Percentiles rank a stretch among this genome's conserved stretches.
phyloP scores from a whole-genome alignment of 2,113 vertebrate genomes.

The Hassar affinis region DNA sequence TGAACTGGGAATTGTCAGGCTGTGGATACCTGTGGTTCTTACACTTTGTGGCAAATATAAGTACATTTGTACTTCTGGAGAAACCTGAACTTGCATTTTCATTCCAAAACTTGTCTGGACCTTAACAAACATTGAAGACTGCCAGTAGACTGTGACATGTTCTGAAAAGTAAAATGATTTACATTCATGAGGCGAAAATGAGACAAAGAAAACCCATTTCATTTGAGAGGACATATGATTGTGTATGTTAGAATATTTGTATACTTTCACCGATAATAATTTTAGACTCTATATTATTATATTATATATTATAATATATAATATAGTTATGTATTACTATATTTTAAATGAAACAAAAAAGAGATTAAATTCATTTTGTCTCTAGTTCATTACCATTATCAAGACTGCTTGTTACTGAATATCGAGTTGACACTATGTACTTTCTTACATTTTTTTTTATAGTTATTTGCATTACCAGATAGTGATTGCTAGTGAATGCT shows the following conservation, averaged over 20 bases:
- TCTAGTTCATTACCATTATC: background rate
- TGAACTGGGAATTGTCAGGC: background rate
- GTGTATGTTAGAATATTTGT: background rate
- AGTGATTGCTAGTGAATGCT: too few relatives aligned
- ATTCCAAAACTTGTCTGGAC: constrained; percentile 66
- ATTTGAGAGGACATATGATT: background rate
- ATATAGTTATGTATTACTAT: too few relatives aligned
- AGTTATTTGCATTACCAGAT: background rate
- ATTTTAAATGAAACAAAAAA: background rate
- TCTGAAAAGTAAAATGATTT: constrained; percentile 53
- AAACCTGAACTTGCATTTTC: constrained; percentile 69
- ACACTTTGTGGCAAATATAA: constrained; percentile 56
- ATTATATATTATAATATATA: too few relatives aligned
- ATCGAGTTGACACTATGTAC: background rate
- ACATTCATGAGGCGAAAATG: background rate
- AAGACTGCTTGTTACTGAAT: background rate
- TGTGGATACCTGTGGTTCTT: constrained; percentile 51
- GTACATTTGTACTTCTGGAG: constrained; percentile 71
- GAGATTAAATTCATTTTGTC: background rate
- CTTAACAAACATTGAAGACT: constrained; percentile 72
- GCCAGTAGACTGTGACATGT: constrained; percentile 65
- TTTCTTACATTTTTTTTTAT: background rate
- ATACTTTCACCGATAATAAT: background rate
- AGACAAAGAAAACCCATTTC: background rate
- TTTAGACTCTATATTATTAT: background rate